A percentile compares a stretch with the other conserved stretches of the same genome.
phyloP scores from a whole-genome alignment of 2,888 invertebrate genomes.

The Xestia ashworthii region DNA sequence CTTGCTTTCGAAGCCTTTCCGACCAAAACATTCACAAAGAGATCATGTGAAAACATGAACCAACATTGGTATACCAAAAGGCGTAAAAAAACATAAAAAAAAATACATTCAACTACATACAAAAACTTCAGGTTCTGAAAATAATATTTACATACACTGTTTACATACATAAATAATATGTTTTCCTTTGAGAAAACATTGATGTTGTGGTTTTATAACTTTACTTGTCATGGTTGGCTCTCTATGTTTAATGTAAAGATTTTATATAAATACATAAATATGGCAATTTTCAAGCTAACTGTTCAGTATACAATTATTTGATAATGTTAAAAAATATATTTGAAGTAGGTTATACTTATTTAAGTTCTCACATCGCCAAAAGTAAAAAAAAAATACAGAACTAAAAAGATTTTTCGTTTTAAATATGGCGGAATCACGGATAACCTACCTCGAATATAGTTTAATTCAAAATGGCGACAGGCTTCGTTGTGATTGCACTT shows the following conservation, averaged over 20 bases:
- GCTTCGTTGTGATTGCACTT: constrained; percentile 68
- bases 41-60: constrained; percentile 76
- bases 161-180: constrained; percentile 36
- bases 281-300: constrained; percentile 39
- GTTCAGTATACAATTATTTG: constrained; percentile 32
- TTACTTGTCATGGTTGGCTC: constrained; percentile 31
- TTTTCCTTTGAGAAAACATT: constrained; percentile 5
- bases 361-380: constrained; percentile 11
- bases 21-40: constrained; percentile 68
- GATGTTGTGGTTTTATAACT: not conserved
- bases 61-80: constrained; percentile 26
- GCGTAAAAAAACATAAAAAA: not conserved
- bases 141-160: constrained; percentile 33
- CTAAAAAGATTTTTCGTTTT: constrained; percentile 13
- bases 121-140: constrained; percentile 14
- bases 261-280: constrained; percentile 31
- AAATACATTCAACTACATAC: constrained; percentile 28
- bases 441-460: constrained; percentile 41
- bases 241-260: not conserved
- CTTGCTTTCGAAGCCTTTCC: constrained; percentile 73
- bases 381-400: constrained; percentile 9
- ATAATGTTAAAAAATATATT: constrained; percentile 13
- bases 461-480: constrained; percentile 47
- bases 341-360: constrained; percentile 40
- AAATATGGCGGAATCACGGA: constrained; percentile 56